Conservation (phyloP, 2,113 vertebrate genomes). For the Larimichthys polyactis region DNA sequence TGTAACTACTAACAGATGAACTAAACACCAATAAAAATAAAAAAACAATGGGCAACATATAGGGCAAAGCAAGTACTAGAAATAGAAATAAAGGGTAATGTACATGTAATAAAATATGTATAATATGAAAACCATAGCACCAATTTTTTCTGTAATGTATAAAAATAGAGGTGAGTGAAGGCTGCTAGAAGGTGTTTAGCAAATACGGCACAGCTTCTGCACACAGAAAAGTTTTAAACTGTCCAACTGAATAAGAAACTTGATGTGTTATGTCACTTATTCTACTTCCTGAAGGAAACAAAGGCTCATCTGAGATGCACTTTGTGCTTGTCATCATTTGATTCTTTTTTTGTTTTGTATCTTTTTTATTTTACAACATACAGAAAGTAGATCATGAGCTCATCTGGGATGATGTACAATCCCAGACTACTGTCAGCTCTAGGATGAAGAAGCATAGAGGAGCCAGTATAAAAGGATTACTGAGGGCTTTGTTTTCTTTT, state of each 20-base stretch:
- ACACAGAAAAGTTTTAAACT: conserved; percentile 8
- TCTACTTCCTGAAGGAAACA: conserved; percentile 50
- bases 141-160: conserved; percentile 28
- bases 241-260: conserved; percentile 7
- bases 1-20: conserved; percentile 15
- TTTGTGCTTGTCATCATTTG: conserved; percentile 49
- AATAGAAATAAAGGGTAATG: background rate
- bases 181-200: conserved; percentile 14
- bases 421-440: conserved; percentile 56
- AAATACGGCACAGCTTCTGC: background rate
- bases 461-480: conserved; percentile 71
- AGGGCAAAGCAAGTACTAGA: conserved; percentile 4
- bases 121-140: conserved; percentile 20
- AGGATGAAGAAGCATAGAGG: conserved; percentile 37
- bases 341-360: conserved; percentile 12
- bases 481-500: conserved; percentile 70
- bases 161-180: background rate
- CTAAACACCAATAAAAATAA: background rate
- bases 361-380: background rate
- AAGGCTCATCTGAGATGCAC: conserved; percentile 28
- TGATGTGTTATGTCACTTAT: conserved; percentile 15
- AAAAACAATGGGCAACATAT: background rate
- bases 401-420: conserved; percentile 52
- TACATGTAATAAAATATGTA: conserved; percentile 17
- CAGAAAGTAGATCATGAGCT: conserved; percentile 56